Evolutionary conservation across 2,888 invertebrate species (phyloP).

Genomic region (Cosmorhoe ocellata): DNA sequence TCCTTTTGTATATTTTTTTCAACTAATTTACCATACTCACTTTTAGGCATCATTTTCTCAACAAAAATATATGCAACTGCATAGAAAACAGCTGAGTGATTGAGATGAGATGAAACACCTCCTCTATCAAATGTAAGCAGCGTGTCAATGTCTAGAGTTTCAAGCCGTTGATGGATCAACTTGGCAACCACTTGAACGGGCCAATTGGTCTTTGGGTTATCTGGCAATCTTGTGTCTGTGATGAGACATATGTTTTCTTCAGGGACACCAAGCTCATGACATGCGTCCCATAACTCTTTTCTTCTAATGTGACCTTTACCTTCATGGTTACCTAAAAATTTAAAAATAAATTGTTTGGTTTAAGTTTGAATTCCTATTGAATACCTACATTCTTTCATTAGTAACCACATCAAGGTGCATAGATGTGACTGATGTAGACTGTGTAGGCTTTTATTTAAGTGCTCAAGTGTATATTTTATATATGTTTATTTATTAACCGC

Average conservation of each 20-base stretch:
- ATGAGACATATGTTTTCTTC: constrained; percentile 88
- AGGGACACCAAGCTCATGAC: constrained; percentile 89
- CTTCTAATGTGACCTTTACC: constrained; percentile 85
- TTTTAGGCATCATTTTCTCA: constrained; percentile 87
- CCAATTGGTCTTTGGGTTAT: constrained; percentile 91
- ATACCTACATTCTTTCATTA: too few species aligned
- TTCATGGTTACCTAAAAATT: constrained; percentile 84
- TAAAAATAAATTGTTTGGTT: not conserved
- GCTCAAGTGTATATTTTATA: too few species aligned
- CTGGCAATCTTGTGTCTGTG: constrained; percentile 88
- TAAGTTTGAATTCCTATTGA: too few species aligned
- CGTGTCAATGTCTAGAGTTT: constrained; percentile 89
- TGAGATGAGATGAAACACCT: constrained; percentile 96
- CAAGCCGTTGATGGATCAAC: constrained; percentile 81
- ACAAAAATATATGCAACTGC: constrained; percentile 90
- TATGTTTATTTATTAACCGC: too few species aligned
- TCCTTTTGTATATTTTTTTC: too few species aligned
- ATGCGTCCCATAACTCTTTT: constrained; percentile 91
- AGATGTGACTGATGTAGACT: too few species aligned
- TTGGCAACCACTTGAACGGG: constrained; percentile 76
- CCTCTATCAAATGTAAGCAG: constrained; percentile 96
- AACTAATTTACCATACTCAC: too few species aligned
- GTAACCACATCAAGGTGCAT: too few species aligned
- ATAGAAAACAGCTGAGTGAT: constrained; percentile 94
- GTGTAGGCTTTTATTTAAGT: too few species aligned